These are phyloP conservation scores for Zaprionus obscuricornis DNA, from an alignment of 2,888 invertebrate species.

Conservation along the genomic window DNA sequence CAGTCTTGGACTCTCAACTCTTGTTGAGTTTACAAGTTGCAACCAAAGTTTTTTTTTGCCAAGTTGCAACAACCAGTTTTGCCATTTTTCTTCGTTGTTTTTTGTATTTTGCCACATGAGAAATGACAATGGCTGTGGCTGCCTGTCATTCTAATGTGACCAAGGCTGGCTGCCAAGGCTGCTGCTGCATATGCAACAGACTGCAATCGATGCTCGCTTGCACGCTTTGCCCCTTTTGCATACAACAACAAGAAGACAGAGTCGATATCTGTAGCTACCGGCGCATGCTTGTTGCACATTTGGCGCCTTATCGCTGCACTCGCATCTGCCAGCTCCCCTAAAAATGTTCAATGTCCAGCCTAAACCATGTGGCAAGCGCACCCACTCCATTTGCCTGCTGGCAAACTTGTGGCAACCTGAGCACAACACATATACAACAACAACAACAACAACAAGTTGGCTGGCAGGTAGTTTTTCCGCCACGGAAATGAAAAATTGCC, in stretches of 20 bases:
- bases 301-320: slow-evolving; percentile 66
- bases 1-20: slow-evolving; percentile 1
- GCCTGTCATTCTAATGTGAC: slow-evolving; percentile 71
- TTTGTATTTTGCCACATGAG: slow-evolving; percentile 42
- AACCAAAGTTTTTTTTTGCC: too few relatives aligned
- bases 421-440: slow-evolving; percentile 8
- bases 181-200: slow-evolving; percentile 12
- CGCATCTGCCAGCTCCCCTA: slow-evolving; percentile 51
- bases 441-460: slow-evolving; percentile 5
- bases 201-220: not conserved
- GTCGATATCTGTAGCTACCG: slow-evolving; percentile 35
- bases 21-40: not conserved
- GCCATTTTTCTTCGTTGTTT: not conserved
- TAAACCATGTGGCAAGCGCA: slow-evolving; percentile 28
- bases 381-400: too few relatives aligned
- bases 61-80: slow-evolving; percentile 24
- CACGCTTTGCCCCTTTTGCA: not conserved
- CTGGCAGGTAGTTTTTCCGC: slow-evolving; percentile 43
- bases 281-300: slow-evolving; percentile 68
- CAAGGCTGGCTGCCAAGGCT: slow-evolving; percentile 61
- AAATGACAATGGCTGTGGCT: slow-evolving; percentile 66
- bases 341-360: slow-evolving; percentile 26
- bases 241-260: too few relatives aligned
- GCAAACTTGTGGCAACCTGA: slow-evolving; percentile 27
- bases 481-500: slow-evolving; percentile 71